phyloP scores from a whole-genome alignment of 37 sponge, comb jelly and placozoan species.

The Eunapius fragilis region DNA sequence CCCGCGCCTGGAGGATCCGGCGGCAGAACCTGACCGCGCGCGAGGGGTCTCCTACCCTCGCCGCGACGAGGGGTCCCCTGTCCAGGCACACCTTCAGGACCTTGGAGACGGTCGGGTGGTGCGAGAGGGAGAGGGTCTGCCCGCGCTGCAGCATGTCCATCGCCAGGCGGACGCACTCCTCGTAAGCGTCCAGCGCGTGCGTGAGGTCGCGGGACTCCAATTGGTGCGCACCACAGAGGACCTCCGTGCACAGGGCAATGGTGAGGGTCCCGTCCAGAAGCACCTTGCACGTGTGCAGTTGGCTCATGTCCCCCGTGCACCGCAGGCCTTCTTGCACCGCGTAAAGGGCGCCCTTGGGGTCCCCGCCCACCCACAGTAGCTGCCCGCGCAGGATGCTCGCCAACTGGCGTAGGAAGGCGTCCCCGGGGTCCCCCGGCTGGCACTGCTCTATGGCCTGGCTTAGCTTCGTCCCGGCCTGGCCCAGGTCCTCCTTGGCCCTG shows the following conservation, averaged over 20 bases:
- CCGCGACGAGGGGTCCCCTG: conserved; percentile 35
- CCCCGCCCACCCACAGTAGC: conserved; percentile 36
- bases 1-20: conserved; percentile 25
- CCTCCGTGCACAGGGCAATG: conserved; percentile 41
- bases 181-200: conserved; percentile 52
- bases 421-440: conserved; percentile 33
- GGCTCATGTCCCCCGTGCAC: conserved; percentile 4
- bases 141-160: conserved; percentile 7
- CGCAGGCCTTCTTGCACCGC: conserved; percentile 15
- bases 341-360: background rate
- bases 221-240: background rate
- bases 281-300: conserved; percentile 54
- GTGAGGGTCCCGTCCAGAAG: conserved; percentile 45
- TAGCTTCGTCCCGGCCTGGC: conserved; percentile 19
- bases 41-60: background rate
- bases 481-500: background rate
- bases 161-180: conserved; percentile 29
- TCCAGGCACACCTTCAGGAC: conserved; percentile 16
- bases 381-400: conserved; percentile 47
- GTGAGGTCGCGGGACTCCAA: background rate
- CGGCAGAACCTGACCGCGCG: conserved; percentile 39
- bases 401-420: conserved; percentile 30
- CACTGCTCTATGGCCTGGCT: conserved; percentile 18
- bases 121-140: background rate
- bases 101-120: conserved; percentile 44